These are phyloP conservation scores for Gopherus flavomarginatus DNA, from an alignment of 2,113 vertebrate species.

Conservation along the genomic window DNA sequence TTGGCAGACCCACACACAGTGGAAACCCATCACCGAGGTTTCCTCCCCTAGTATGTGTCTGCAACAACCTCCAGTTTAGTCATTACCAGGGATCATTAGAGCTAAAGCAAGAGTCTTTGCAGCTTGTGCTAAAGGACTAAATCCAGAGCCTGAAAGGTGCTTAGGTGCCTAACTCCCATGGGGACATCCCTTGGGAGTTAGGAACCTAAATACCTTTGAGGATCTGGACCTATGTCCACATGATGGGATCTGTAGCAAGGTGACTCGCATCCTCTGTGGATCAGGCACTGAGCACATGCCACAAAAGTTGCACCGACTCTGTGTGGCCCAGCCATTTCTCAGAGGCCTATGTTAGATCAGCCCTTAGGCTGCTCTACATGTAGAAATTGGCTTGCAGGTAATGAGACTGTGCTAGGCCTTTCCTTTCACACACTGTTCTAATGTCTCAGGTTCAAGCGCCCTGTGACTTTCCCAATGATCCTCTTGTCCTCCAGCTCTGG, in stretches of 20 bases:
- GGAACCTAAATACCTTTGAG: no score
- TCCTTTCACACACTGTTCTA: background rate
- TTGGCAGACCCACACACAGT: background rate
- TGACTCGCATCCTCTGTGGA: background rate
- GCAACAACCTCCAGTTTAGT: background rate
- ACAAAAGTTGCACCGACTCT: background rate
- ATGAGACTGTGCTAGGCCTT: background rate
- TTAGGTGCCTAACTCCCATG: no score
- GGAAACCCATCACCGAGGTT: background rate
- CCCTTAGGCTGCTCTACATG: background rate
- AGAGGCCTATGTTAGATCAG: background rate
- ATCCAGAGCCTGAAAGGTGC: background rate
- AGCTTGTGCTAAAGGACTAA: background rate
- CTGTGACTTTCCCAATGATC: background rate
- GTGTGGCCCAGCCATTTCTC: background rate
- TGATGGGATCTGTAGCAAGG: background rate
- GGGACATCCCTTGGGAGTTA: no score
- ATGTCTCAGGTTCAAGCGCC: background rate
- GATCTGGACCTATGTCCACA: background rate
- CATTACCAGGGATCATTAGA: background rate
- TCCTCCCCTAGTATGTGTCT: background rate
- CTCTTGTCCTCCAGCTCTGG: background rate
- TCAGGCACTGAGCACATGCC: background rate
- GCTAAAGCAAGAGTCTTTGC: background rate
- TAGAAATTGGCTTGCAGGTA: background rate